Percentiles rank a stretch among this genome's conserved stretches.
Evolutionary conservation across 2,888 invertebrate species (phyloP).

Genomic region (Eudemis profundana): DNA sequence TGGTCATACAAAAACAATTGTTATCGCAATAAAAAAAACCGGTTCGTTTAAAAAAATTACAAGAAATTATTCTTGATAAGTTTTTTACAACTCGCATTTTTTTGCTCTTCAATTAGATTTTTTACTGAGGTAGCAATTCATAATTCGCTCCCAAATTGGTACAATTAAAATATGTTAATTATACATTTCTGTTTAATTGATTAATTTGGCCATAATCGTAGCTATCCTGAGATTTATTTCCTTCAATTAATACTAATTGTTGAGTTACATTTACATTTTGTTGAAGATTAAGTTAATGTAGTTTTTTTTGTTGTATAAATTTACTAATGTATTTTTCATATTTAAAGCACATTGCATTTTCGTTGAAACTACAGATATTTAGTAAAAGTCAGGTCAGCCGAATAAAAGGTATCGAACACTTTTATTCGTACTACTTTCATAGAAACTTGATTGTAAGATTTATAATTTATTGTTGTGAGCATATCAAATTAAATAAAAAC

Average conservation of each 20-base stretch:
- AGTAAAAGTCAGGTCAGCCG: neutral
- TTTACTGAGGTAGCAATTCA: constrained; percentile 19
- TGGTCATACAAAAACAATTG: neutral
- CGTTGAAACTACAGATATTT: too few relatives aligned
- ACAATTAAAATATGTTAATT: constrained; percentile 43
- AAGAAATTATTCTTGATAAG: neutral
- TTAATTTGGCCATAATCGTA: constrained; percentile 33
- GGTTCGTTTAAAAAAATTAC: neutral
- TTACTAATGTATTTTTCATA: neutral
- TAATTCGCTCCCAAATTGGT: constrained; percentile 37
- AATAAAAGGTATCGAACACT: too few relatives aligned
- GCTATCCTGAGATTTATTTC: constrained; percentile 36
- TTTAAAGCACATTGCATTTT: neutral
- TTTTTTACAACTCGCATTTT: constrained; percentile 18
- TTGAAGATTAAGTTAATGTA: neutral
- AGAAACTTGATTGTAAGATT: too few relatives aligned
- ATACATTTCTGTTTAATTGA: constrained; percentile 38
- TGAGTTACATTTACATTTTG: constrained; percentile 18
- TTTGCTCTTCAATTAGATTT: constrained; percentile 12
- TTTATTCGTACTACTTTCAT: too few relatives aligned
- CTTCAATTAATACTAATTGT: constrained; percentile 31
- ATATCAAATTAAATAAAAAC: neutral
- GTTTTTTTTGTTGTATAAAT: neutral
- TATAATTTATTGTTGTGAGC: neutral
- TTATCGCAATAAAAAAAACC: neutral